phyloP scores from a whole-genome alignment of 2,888 invertebrate genomes.

The Antheraea assamensis region DNA sequence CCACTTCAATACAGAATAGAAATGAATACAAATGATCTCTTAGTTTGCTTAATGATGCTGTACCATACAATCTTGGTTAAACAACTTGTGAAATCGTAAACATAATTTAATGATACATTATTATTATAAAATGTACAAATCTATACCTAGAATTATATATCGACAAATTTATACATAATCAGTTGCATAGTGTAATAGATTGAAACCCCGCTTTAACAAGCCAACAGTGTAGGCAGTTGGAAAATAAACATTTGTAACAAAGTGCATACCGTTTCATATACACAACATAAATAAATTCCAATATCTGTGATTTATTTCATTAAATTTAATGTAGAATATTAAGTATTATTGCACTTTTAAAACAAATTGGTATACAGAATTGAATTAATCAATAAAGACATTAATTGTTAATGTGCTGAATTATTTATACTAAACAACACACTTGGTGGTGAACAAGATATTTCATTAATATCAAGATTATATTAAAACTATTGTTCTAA shows the following conservation, averaged over 20 bases:
- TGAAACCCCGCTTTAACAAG: too few relatives aligned
- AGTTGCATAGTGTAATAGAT: neutral
- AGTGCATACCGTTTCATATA: neutral
- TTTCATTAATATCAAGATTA: too few relatives aligned
- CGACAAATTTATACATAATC: too few relatives aligned
- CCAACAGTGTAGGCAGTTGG: too few relatives aligned
- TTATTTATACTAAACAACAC: neutral
- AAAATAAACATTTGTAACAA: neutral
- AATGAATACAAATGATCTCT: neutral
- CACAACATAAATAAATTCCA: too few relatives aligned
- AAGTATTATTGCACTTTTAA: neutral
- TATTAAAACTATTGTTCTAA: too few relatives aligned
- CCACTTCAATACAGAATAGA: neutral
- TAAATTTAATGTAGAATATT: neutral
- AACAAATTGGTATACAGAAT: neutral
- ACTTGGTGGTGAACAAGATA: too few relatives aligned
- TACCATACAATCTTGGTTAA: neutral
- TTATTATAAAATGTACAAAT: too few relatives aligned
- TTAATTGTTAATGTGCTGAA: neutral
- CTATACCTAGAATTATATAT: too few relatives aligned
- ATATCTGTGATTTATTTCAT: too few relatives aligned
- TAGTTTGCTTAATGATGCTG: neutral
- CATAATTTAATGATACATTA: neutral
- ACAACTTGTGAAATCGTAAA: neutral
- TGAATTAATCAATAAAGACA: neutral